phyloP scores from a whole-genome alignment of 2,113 vertebrate genomes.

The Heliornis fulica region DNA sequence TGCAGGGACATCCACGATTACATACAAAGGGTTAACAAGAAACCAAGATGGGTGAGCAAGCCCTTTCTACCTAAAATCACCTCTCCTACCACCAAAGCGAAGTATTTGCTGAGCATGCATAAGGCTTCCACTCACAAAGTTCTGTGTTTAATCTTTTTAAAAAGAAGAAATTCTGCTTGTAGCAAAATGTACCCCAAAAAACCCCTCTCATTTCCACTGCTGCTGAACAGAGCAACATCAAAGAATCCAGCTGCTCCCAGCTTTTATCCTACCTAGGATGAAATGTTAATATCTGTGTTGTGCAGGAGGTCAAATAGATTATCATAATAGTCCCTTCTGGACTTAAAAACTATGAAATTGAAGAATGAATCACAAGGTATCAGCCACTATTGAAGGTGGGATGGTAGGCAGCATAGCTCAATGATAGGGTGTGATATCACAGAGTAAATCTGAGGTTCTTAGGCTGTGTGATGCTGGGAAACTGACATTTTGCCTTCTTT shows the following conservation, averaged over 20 bases:
- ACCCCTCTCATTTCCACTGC: not conserved
- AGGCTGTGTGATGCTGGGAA: constrained; percentile 11
- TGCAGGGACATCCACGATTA: not conserved
- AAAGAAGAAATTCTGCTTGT: not conserved
- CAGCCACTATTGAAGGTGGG: not conserved
- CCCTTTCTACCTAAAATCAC: not conserved
- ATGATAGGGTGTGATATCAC: not conserved
- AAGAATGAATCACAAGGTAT: constrained; percentile 4
- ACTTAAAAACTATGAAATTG: constrained; percentile 32
- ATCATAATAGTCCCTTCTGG: constrained; percentile 30
- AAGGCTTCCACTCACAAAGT: not conserved
- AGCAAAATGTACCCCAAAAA: not conserved
- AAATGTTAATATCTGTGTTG: not conserved
- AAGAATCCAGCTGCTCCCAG: constrained; percentile 20
- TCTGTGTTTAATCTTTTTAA: not conserved
- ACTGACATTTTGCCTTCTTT: constrained; percentile 57
- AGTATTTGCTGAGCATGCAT: not conserved
- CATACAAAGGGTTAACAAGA: not conserved
- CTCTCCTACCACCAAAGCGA: not conserved
- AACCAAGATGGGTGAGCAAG: not conserved
- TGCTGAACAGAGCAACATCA: not conserved
- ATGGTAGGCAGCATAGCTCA: not conserved
- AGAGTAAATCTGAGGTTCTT: constrained; percentile 39
- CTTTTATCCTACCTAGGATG: not conserved
- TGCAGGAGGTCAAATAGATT: constrained; percentile 37